Base-by-base conservation (phyloP, 2,888 invertebrate species). In the Epinotia demarniana region DNA sequence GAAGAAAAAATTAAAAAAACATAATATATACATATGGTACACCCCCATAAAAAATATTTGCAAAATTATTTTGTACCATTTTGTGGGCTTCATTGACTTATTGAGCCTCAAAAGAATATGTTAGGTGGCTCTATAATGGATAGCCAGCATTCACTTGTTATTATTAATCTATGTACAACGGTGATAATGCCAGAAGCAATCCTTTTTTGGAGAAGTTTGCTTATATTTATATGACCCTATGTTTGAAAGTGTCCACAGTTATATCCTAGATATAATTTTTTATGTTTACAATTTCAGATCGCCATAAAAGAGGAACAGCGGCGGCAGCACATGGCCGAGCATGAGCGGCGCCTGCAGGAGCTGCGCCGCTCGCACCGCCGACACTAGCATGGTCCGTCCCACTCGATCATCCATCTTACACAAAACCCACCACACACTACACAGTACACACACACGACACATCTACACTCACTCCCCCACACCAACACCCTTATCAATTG, bases 221-320 rank as follows among this genome's bases (percentile, higher is more conserved):
- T 49, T 16, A 13, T 49, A 16, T 13, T 27, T 27, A 27, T 27
- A 27, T 27, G 49, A 16, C 3, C 49, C 46, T 46, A 12, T 46
- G 13, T 13, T 49, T 49, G 49, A 49, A 49, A 49, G 3, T 49
- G 49, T 49, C 16, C 49, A 49, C 16, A 49, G 16, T 16, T 49
- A 16, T 49, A 49, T 49, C 49, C 49, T 46, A 46, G 12, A 16
- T 16, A 4, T 16, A 2, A 16, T 11, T 18, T 18, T 39, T 3
- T 18, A 9, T 39, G 33, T 53, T 6, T 1, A 55, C 77, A 43
- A 80, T 78, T 80, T 78, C 87, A 98, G 98, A 98, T 98, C 87
- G 97, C 97, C 80, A 96, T 97, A 85, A 98, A 98, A 90, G 98
- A 98, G 93, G 97, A 98, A 89, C 96, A 97, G 90, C 95, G 98